Conservation (phyloP, 1,140 invertebrate genomes). For the Octopus sinensis region DNA sequence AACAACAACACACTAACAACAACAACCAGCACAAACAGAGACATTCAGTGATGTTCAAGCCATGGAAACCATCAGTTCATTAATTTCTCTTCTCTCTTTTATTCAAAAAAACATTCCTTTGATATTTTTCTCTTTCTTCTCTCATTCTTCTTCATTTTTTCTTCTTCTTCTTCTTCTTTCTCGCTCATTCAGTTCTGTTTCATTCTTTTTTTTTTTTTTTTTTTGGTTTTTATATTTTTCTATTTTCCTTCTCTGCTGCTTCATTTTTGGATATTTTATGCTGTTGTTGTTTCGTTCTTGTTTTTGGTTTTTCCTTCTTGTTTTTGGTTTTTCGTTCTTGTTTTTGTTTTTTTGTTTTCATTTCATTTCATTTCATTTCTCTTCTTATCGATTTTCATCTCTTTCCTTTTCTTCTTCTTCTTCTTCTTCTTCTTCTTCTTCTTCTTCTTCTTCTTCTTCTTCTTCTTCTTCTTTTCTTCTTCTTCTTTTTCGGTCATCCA, state of each 20-base stretch:
- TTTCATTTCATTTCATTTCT: neutral
- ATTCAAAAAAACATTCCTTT: neutral
- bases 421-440: constrained; percentile 3
- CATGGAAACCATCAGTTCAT: no score
- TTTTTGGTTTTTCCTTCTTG: no score
- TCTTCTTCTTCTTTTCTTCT: neutral
- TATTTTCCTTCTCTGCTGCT: neutral
- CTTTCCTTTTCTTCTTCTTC: neutral
- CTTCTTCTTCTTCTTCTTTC: neutral
- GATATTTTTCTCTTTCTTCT: neutral
- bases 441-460: neutral
- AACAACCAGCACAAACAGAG: no score
- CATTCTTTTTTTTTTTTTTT: neutral
- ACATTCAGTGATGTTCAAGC: no score
- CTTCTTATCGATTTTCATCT: neutral
- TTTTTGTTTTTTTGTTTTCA: neutral
- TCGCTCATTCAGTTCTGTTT: neutral
- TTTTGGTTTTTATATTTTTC: neutral
- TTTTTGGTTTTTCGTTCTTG: neutral
- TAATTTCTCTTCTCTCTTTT: neutral
- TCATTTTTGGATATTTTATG: neutral
- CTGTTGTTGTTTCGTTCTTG: neutral
- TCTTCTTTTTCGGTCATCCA: no score
- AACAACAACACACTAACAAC: no score
- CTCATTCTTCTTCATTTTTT: neutral